phyloP scores from a whole-genome alignment of 2,113 vertebrate species.

The Onychostoma macrolepis region DNA sequence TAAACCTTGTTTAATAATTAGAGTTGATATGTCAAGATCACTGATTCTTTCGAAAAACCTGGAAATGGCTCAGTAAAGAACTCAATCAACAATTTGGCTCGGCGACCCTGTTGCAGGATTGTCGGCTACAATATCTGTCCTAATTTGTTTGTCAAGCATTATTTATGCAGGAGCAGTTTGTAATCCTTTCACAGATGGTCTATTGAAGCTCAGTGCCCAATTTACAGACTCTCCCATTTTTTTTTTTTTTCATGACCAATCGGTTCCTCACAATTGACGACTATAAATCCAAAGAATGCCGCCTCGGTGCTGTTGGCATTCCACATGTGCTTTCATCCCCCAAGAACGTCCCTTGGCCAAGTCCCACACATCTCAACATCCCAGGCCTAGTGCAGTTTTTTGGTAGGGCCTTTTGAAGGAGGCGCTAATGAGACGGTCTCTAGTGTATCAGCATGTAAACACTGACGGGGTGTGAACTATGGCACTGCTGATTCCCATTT shows the following conservation, averaged over 20 bases:
- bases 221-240: not conserved
- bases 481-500: conserved; percentile 80
- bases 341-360: conserved; percentile 29
- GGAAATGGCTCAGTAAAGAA: not conserved
- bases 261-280: conserved; percentile 31
- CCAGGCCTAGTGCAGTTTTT: conserved; percentile 1
- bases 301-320: conserved; percentile 46
- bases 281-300: conserved; percentile 37
- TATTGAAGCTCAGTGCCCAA: conserved; percentile 28
- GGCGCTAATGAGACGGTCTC: conserved; percentile 72
- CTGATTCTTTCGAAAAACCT: not conserved
- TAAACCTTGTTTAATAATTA: not conserved
- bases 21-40: not conserved
- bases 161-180: conserved; percentile 33
- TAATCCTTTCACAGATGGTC: conserved; percentile 39
- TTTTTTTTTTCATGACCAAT: conserved; percentile 24
- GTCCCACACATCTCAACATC: conserved; percentile 27
- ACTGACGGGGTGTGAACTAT: conserved; percentile 76
- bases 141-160: conserved; percentile 15
- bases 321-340: conserved; percentile 27
- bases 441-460: conserved; percentile 74
- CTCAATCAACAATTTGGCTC: conserved; percentile 7
- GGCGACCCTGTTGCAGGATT: conserved; percentile 1
- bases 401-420: conserved; percentile 63
- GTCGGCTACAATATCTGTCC: conserved; percentile 32